These are phyloP conservation scores for Solea solea DNA, from an alignment of 2,113 vertebrate species.

Conservation along the genomic window DNA sequence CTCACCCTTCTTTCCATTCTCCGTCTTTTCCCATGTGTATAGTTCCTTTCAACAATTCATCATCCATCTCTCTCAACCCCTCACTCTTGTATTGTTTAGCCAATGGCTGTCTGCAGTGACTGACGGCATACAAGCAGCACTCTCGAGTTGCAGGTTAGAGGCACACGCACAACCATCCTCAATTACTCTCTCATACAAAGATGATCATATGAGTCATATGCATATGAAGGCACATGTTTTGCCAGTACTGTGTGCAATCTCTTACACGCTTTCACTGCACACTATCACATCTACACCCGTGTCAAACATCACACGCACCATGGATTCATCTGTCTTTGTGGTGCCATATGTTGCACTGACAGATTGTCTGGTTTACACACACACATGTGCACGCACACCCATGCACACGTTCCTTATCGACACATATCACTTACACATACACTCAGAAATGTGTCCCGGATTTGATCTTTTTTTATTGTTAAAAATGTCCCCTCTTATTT, in stretches of 20 bases:
- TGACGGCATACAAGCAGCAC: slow-evolving; percentile 64
- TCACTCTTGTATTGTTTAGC: slow-evolving; percentile 48
- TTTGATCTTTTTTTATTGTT: no score
- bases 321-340: slow-evolving; percentile 11
- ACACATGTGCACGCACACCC: neutral
- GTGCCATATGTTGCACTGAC: slow-evolving; percentile 22
- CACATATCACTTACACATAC: slow-evolving; percentile 2
- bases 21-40: slow-evolving; percentile 42
- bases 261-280: neutral
- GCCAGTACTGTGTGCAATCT: neutral
- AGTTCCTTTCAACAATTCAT: slow-evolving; percentile 48
- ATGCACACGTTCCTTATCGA: slow-evolving; percentile 4
- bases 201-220: slow-evolving; percentile 36
- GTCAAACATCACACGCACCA: neutral
- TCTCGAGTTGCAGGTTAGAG: slow-evolving; percentile 30
- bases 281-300: slow-evolving; percentile 15
- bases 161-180: slow-evolving; percentile 8
- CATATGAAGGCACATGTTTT: neutral
- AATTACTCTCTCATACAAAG: slow-evolving; percentile 27
- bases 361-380: slow-evolving; percentile 20
- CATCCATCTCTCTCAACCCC: slow-evolving; percentile 33
- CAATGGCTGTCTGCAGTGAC: slow-evolving; percentile 57
- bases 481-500: no score
- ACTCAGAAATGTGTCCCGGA: no score
- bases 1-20: slow-evolving; percentile 7